Conservation (phyloP, 2,113 vertebrate species). For the Syrmaticus mikado region DNA sequence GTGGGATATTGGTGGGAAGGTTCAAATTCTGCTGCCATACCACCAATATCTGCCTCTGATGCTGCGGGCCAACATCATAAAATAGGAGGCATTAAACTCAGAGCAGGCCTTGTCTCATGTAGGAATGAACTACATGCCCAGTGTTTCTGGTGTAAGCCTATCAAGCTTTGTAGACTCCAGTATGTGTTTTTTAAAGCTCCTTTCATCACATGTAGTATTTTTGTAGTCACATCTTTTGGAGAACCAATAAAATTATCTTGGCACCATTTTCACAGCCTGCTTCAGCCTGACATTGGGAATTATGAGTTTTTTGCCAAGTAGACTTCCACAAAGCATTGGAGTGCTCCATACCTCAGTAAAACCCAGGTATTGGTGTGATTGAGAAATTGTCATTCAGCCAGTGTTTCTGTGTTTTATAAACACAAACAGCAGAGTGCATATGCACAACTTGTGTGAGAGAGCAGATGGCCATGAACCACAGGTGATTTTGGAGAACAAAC, state of each 20-base stretch:
- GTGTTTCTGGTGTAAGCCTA: neutral
- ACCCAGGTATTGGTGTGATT: fast-evolving
- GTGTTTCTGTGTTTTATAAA: neutral
- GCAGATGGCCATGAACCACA: neutral
- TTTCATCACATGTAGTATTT: neutral
- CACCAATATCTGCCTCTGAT: too few relatives aligned
- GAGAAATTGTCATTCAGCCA: neutral
- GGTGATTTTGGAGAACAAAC: neutral
- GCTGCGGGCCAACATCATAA: too few relatives aligned
- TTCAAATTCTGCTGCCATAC: too few relatives aligned
- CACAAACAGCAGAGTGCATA: neutral
- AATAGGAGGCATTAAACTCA: too few relatives aligned
- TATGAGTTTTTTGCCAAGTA: fast-evolving
- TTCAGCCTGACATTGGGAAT: fast-evolving
- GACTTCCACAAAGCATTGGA: fast-evolving
- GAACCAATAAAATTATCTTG: neutral
- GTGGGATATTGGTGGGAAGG: too few relatives aligned
- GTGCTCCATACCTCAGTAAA: neutral
- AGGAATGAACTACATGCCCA: neutral
- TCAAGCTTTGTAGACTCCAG: neutral
- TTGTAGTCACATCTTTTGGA: neutral
- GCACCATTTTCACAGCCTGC: neutral
- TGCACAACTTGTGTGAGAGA: neutral
- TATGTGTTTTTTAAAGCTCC: neutral
- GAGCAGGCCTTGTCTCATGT: neutral